These are phyloP conservation scores for Oasisia sp. DNA, from an alignment of 2,888 invertebrate genomes.

Conservation along the genomic window DNA sequence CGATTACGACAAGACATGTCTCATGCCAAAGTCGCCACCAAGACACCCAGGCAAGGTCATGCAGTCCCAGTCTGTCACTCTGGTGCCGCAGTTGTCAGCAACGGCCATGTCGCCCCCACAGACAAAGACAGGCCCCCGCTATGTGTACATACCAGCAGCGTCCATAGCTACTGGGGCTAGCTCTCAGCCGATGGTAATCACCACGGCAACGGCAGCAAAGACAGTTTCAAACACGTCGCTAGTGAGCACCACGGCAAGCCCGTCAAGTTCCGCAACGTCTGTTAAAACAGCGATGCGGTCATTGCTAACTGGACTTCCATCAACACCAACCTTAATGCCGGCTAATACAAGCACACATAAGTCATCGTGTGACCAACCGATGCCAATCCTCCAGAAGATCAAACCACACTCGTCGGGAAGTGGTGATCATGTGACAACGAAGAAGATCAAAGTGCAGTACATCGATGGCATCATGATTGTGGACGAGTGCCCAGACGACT, in stretches of 20 bases:
- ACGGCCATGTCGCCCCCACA: background rate
- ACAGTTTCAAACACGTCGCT: background rate
- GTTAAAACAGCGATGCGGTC: background rate
- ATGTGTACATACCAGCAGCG: background rate
- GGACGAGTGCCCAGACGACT: background rate
- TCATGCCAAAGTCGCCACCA: background rate
- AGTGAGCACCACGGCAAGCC: background rate
- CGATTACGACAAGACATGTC: constrained; percentile 4
- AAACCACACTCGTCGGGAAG: background rate
- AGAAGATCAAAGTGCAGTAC: background rate
- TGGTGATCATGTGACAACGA: background rate
- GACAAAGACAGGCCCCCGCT: background rate
- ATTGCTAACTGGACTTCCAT: background rate
- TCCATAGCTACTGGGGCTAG: background rate
- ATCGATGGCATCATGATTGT: background rate
- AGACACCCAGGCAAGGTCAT: background rate
- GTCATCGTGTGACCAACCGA: background rate
- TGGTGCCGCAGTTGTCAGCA: background rate
- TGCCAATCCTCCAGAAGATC: background rate
- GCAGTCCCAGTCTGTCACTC: background rate
- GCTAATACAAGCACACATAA: constrained; percentile 3
- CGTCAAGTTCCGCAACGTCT: background rate
- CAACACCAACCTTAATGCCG: background rate
- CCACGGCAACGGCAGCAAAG: background rate
- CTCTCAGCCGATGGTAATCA: background rate